Conservation (phyloP, 2,797 vertebrate genomes). For the Leptatherina wallacei region DNA sequence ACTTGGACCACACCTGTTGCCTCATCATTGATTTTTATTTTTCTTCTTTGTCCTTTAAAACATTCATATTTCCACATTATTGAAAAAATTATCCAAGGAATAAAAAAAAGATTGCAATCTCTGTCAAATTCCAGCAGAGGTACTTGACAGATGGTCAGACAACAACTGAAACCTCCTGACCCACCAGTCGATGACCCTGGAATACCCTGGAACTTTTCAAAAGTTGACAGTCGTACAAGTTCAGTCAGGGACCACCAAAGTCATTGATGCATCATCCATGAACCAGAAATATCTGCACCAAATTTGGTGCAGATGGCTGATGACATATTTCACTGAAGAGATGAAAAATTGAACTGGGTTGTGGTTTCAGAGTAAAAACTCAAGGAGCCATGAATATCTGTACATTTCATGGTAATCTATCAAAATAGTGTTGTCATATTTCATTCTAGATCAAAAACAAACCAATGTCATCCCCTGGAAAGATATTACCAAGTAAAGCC, state of each 20-base stretch:
- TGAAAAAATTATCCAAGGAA: too few relatives aligned
- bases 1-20: too few relatives aligned
- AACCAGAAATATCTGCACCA: not conserved
- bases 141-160: not conserved
- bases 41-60: too few relatives aligned
- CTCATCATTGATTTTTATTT: too few relatives aligned
- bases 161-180: not conserved
- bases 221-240: not conserved
- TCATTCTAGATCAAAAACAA: not conserved
- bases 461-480: not conserved
- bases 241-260: not conserved
- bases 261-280: not conserved
- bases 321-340: not conserved
- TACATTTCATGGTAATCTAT: conserved; percentile 6
- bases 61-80: too few relatives aligned
- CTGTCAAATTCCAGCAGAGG: too few relatives aligned
- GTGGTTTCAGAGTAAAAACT: conserved; percentile 4
- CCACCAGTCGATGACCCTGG: not conserved
- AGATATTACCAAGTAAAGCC: not conserved
- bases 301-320: not conserved
- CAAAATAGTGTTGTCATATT: not conserved
- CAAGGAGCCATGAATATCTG: not conserved
- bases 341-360: not conserved
- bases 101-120: too few relatives aligned
- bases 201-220: not conserved